These are phyloP conservation scores for Ryuthela nishihirai DNA, from an alignment of 2,888 invertebrate genomes.

Conservation along the genomic window DNA sequence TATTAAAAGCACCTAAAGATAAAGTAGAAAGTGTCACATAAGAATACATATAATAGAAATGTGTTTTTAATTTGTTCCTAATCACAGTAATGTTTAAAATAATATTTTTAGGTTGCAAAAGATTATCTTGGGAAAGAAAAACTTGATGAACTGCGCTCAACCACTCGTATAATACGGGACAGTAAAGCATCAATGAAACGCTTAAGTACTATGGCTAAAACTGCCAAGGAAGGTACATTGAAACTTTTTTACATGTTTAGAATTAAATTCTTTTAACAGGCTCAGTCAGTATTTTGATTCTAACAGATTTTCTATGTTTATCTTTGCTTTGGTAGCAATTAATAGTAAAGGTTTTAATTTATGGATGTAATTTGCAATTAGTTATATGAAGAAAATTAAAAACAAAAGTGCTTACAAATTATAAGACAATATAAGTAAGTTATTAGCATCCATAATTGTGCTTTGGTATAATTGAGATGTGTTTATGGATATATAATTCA, in stretches of 20 bases:
- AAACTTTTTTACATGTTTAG: too few relatives aligned
- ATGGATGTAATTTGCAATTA: background rate
- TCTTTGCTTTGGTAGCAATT: too few relatives aligned
- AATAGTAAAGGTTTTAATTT: background rate
- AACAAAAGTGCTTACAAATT: background rate
- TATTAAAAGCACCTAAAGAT: too few relatives aligned
- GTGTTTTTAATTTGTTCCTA: too few relatives aligned
- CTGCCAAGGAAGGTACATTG: background rate
- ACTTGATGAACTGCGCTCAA: background rate
- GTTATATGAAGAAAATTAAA: background rate
- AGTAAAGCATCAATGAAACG: background rate
- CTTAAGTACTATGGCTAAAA: constrained; percentile 3
- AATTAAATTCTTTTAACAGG: too few relatives aligned
- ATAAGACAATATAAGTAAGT: background rate
- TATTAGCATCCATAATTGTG: background rate
- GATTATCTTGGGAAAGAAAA: background rate
- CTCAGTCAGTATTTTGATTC: too few relatives aligned
- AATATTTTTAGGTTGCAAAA: constrained; percentile 1
- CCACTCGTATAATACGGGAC: background rate
- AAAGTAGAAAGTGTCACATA: too few relatives aligned
- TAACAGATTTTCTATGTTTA: too few relatives aligned
- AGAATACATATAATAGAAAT: too few relatives aligned
- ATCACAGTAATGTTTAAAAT: too few relatives aligned
- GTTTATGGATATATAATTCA: too few relatives aligned
- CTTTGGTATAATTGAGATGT: too few relatives aligned